Evolutionary conservation across 2,113 vertebrate species (phyloP).

Genomic region (Passer domesticus): DNA sequence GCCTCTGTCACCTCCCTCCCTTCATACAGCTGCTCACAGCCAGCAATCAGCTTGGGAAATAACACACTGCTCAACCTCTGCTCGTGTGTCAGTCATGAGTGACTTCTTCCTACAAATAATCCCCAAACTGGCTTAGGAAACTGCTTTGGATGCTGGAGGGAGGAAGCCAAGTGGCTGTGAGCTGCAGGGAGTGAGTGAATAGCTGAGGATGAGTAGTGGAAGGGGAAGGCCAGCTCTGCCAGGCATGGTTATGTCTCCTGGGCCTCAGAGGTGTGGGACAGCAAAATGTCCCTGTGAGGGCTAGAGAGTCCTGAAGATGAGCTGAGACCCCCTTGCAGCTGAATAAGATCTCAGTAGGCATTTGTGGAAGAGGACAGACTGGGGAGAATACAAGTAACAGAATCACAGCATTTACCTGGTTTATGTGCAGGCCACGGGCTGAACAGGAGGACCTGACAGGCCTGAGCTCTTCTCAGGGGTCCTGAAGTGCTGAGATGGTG

Average conservation of each 20-base stretch:
- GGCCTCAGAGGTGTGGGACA: not conserved
- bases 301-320: not conserved
- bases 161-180: not conserved
- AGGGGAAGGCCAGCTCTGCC: not conserved
- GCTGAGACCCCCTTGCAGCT: not conserved
- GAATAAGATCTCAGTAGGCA: not conserved
- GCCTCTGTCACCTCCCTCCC: not conserved
- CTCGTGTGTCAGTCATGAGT: not conserved
- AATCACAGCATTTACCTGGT: not conserved
- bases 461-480: not conserved
- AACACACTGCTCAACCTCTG: not conserved
- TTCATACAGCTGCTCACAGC: not conserved
- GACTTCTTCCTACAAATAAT: not conserved
- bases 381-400: not conserved
- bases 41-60: not conserved
- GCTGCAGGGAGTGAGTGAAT: not conserved
- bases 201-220: not conserved
- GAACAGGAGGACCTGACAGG: not conserved
- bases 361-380: not conserved
- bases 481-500: not conserved
- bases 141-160: not conserved
- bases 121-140: not conserved
- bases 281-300: not conserved
- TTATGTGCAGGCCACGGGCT: not conserved
- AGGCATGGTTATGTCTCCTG: not conserved